Percentiles rank a stretch among this genome's conserved stretches.
These are phyloP conservation scores for Achatina immaculata DNA, from an alignment of 1,140 invertebrate genomes.

Conservation along the genomic window DNA sequence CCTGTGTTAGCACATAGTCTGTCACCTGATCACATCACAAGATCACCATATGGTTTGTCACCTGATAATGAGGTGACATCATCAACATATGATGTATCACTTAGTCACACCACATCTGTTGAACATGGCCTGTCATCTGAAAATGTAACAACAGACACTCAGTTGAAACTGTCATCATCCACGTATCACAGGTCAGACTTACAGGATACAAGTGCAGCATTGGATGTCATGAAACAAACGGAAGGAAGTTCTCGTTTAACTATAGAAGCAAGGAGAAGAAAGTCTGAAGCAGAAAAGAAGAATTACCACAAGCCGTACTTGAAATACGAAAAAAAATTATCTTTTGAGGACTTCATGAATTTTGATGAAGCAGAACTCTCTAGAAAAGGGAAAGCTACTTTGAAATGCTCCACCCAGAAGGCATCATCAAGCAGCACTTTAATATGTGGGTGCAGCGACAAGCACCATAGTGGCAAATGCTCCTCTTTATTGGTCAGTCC, in stretches of 20 bases:
- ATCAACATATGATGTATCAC: no score
- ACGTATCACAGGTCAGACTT: neutral
- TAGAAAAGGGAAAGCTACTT: conserved; percentile 41
- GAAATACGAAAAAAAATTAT: conserved; percentile 38
- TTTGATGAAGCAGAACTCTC: conserved; percentile 36
- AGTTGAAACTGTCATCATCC: neutral
- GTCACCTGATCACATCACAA: no score
- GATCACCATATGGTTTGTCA: neutral
- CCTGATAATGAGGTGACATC: neutral
- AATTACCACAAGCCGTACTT: neutral
- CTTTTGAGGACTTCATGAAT: conserved; percentile 57
- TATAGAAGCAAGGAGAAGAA: neutral
- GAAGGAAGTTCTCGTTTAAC: neutral
- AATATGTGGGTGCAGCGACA: neutral
- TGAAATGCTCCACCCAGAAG: conserved; percentile 8
- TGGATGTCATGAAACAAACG: neutral
- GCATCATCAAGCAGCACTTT: neutral
- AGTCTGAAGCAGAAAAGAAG: neutral
- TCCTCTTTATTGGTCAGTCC: neutral
- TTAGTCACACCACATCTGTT: no score
- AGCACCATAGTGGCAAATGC: neutral
- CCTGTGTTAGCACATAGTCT: no score
- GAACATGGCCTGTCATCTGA: neutral
- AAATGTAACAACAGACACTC: neutral
- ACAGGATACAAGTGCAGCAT: neutral